Evolutionary conservation across 2,113 vertebrate species (phyloP), one percentile per base, ranked within the genome.

Genomic region (Pseudorectes ferrugineus): DNA sequence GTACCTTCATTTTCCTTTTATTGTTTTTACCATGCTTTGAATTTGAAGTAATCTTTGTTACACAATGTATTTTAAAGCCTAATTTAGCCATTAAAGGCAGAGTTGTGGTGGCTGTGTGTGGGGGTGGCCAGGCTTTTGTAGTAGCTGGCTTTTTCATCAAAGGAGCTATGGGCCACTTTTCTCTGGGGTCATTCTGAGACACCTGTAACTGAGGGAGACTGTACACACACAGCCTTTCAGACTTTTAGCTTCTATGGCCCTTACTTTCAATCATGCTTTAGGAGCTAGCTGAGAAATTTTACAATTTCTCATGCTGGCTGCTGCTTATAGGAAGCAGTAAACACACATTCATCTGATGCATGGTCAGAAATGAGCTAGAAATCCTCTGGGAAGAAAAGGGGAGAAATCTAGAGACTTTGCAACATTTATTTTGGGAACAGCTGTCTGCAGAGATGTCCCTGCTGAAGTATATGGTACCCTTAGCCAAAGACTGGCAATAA

Each of bases 351-450:
- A 79, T 38, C 67, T 61, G 71, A 92, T 11, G 21, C 83, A 52
- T 18, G 85, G 91, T 90, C 91, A 97, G 92, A 79, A 93, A 85
- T 5, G 46, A 80, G 46, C 55, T 36, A 57, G 72, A 94, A 92
- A 90, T 65, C 92, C 82, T 62, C 67, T 22, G 85, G 85, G 92
- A 88, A 77, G 14, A 58, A 72, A 93, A 43, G 38, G 63, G 46
- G 63, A 79, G 81, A 76, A 95, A 93, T 88, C 88, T 70, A 58
- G 85, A 89, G 59, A 83, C 63, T 86, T 71, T 9, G 33, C 38
- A 92, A 93, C 79, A 74, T 84, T 83, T 58, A 74, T 86, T 96
- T 88, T 42, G 38, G 72, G 54, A 94, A 90, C 59, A 92, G 92
- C 58, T 92, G 71, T 76, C 92, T 93, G 88, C 88, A 77, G 94